A percentile compares a stretch with the other conserved stretches of the same genome.
Evolutionary conservation across 2,113 vertebrate genomes (phyloP).

Genomic region (Oreochromis niloticus): DNA sequence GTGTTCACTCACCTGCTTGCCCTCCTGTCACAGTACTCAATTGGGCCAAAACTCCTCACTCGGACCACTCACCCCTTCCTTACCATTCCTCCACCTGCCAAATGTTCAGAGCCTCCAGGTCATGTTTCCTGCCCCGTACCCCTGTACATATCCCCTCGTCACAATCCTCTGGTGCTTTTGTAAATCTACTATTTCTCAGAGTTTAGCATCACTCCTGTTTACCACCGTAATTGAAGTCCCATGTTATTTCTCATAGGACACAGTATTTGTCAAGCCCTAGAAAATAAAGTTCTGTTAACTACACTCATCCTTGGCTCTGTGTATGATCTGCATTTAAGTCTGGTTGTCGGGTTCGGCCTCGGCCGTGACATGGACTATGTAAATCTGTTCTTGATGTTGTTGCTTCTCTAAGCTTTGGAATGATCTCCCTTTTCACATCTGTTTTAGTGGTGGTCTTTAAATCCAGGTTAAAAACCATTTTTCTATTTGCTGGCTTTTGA

Average conservation of each 20-base stretch:
- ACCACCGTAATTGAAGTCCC: neutral
- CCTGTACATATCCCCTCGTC: neutral
- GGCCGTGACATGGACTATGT: fast-evolving
- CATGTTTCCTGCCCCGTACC: neutral
- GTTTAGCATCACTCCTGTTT: neutral
- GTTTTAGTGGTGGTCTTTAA: neutral
- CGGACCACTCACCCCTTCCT: neutral
- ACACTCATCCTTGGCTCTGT: neutral
- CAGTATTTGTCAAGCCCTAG: too few relatives aligned
- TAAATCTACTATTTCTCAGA: fast-evolving
- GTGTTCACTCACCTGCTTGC: neutral
- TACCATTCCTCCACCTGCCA: neutral
- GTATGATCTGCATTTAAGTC: neutral
- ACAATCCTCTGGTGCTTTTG: fast-evolving
- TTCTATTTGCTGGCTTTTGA: too few relatives aligned
- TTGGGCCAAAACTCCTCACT: neutral
- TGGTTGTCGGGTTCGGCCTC: fast-evolving
- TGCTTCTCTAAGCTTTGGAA: neutral
- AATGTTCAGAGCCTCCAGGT: fast-evolving
- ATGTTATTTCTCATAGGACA: neutral
- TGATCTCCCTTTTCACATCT: neutral
- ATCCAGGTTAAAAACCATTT: neutral
- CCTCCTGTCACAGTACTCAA: neutral
- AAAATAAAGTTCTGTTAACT: neutral
- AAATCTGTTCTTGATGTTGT: neutral